Evolutionary conservation across 2,888 invertebrate species (phyloP), one percentile per base, ranked within the genome.

Genomic region (Ctenicera cuprea): DNA sequence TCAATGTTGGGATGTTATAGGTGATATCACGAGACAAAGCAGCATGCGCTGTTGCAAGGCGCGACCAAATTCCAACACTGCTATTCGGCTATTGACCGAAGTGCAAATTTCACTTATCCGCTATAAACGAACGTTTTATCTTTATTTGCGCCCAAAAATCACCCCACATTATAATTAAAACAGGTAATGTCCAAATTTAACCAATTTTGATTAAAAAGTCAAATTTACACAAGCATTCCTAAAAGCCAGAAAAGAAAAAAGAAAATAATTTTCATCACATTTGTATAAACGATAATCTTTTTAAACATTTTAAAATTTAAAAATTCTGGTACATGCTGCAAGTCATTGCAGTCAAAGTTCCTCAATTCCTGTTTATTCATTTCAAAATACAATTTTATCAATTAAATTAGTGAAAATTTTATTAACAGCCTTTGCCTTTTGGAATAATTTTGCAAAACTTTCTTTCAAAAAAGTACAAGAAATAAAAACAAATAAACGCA

Each of bases 31-130:
- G 61, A 41, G 45, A 45, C 45, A 43, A 38, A 22, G 22, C 20
- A 50, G 43, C 69, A 69, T 69, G 69, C 69, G 69, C 69, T 41
- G 33, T 61, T 43, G 12, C 14, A 57, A 33, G 22, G 20, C 50
- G 50, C 54, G 67, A 66, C 54, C 59, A 59, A 59, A 59, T 43
- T 67, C 59, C 67, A 48, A 43, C 57, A 67, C 37, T 38, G n/a
- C 20, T 7, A 41, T 57, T 59, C 45, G 33, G 57, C 43, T 67
- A 67, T 67, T 59, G 67, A 67, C 67, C 67, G 38, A 57, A 67
- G 67, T 67, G 45, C 67, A 57, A 67, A 67, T 59, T 67, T 67
- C 67, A 59, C 33, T 63, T 22, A 38, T 22, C 67, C 37, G 59
- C 33, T 33, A 30, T 30, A 37, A 26, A 20, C 65, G 33, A 43